Percentiles rank a stretch among this genome's conserved stretches.
These are phyloP conservation scores for cattle (Bos taurus) DNA, from an alignment of 2,113 vertebrate species.

Conservation along the genomic window ARS-UCD2.0 NC_037343.1:59984501-59985000, in stretches of 20 bases:
- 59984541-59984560: neutral
- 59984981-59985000: neutral
- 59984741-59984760: neutral
- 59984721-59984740: neutral
- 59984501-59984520: neutral
- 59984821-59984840: neutral
- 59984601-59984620: neutral
- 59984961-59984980: neutral
- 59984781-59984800: neutral
- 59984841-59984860: neutral
- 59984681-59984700: neutral
- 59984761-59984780: neutral
- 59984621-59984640: neutral
- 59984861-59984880: neutral
- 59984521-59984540: neutral
- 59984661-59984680: neutral
- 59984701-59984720: neutral
- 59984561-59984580: neutral
- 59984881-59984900: too few species aligned
- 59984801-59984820: neutral
- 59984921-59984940: too few species aligned
- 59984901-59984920: too few species aligned
- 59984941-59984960: neutral
- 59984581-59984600: neutral
- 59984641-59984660: neutral